phyloP scores from a whole-genome alignment of 2,888 invertebrate species.

The Aspidapion aeneum region DNA sequence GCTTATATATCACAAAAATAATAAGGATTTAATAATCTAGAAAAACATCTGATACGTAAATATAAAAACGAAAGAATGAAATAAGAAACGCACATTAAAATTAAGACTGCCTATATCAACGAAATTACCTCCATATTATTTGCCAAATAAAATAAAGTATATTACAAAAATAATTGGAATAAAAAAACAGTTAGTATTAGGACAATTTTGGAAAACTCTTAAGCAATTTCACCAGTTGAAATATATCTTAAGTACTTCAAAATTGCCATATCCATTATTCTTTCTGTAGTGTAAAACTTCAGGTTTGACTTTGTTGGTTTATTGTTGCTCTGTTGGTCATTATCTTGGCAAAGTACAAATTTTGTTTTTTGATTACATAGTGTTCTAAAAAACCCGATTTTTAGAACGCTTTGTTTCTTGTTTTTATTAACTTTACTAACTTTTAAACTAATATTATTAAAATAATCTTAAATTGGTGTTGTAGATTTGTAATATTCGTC shows the following conservation, averaged over 20 bases:
- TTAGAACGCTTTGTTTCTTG: conserved; percentile 34
- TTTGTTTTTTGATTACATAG: conserved; percentile 27
- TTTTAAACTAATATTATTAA: conserved; percentile 6
- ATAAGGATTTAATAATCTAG: too few relatives aligned
- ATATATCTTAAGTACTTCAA: too few relatives aligned
- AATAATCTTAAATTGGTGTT: conserved; percentile 38
- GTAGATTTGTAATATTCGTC: conserved; percentile 40
- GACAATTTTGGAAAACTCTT: too few relatives aligned
- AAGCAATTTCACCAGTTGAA: too few relatives aligned
- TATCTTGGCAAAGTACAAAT: conserved; percentile 49
- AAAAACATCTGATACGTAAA: too few relatives aligned
- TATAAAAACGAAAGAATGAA: too few relatives aligned
- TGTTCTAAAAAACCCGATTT: conserved; percentile 1
- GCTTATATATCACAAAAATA: too few relatives aligned
- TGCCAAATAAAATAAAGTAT: conserved; percentile 15
- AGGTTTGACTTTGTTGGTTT: not conserved
- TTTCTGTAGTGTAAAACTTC: too few relatives aligned
- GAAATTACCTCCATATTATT: conserved; percentile 23
- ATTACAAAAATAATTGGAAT: too few relatives aligned
- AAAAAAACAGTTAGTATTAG: too few relatives aligned
- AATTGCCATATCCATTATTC: too few relatives aligned
- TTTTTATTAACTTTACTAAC: conserved; percentile 36
- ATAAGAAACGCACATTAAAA: not conserved
- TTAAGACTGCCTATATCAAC: conserved; percentile 21
- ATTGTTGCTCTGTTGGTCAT: conserved; percentile 32